These are phyloP conservation scores for Chanos chanos DNA, from an alignment of 2,797 vertebrate species.

Conservation along the genomic window DNA sequence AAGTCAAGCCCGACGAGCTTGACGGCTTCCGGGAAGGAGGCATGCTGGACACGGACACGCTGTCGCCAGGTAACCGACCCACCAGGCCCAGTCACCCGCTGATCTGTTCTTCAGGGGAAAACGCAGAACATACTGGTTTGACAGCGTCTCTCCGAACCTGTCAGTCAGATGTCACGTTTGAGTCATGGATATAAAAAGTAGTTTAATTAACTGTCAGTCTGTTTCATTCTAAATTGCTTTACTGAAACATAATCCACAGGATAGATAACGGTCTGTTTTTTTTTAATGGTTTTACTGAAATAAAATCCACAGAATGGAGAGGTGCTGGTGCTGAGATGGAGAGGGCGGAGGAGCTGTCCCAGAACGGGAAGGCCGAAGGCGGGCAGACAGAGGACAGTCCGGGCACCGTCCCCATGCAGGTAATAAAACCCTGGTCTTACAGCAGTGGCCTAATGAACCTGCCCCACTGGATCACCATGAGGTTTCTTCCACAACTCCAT, in stretches of 20 bases:
- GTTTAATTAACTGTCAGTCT: too few species aligned
- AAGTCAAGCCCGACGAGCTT: slow-evolving; percentile 87
- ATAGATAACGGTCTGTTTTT: background rate
- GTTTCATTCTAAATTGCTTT: background rate
- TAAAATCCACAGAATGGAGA: slow-evolving; percentile 64
- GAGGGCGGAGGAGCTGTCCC: slow-evolving; percentile 60
- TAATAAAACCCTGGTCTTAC: slow-evolving; percentile 27
- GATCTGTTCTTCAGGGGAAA: too few species aligned
- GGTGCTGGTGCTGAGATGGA: slow-evolving; percentile 52
- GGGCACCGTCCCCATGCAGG: slow-evolving; percentile 49
- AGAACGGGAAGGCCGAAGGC: slow-evolving; percentile 70
- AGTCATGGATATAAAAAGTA: too few species aligned
- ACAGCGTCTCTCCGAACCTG: too few species aligned
- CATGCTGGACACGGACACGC: slow-evolving; percentile 86
- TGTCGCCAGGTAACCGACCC: slow-evolving; percentile 82
- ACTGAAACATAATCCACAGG: background rate
- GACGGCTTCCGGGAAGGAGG: slow-evolving; percentile 93
- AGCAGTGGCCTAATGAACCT: too few species aligned
- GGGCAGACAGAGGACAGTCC: slow-evolving; percentile 59
- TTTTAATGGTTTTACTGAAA: background rate
- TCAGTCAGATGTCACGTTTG: too few species aligned
- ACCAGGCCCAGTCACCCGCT: background rate
- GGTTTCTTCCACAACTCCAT: too few species aligned
- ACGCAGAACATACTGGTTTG: too few species aligned
- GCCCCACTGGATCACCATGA: too few species aligned